A percentile compares a stretch with the other conserved stretches of the same genome.
These are phyloP conservation scores for Neogobius melanostomus DNA, from an alignment of 2,113 vertebrate genomes.

Conservation along the genomic window DNA sequence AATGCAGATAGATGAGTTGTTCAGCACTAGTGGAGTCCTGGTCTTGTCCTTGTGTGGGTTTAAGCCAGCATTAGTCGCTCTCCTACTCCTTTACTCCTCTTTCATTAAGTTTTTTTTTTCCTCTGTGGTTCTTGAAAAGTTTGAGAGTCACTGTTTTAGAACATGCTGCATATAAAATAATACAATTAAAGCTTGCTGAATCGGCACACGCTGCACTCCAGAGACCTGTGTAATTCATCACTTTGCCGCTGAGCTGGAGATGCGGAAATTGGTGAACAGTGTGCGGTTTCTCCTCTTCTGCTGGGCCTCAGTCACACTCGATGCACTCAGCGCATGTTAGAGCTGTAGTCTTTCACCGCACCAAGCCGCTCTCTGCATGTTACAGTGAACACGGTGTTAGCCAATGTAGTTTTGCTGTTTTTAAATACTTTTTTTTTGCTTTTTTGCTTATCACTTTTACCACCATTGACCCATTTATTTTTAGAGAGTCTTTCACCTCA, in stretches of 20 bases:
- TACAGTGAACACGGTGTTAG: background rate
- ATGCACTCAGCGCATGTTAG: conserved; percentile 65
- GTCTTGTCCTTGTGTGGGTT: background rate
- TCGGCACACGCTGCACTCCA: conserved; percentile 18
- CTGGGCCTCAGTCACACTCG: conserved; percentile 65
- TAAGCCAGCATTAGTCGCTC: background rate
- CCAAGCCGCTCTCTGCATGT: conserved; percentile 18
- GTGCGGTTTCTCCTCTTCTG: conserved; percentile 68
- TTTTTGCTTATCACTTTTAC: conserved; percentile 39
- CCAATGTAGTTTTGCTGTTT: conserved; percentile 17
- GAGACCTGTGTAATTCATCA: conserved; percentile 33
- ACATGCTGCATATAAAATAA: conserved; percentile 32
- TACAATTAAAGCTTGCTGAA: conserved; percentile 27
- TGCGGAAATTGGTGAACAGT: conserved; percentile 15
- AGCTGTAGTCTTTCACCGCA: conserved; percentile 37
- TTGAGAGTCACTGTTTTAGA: conserved; percentile 11
- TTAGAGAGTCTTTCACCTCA: background rate
- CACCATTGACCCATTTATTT: conserved; percentile 2
- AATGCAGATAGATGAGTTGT: no score
- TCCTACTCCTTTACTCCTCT: background rate
- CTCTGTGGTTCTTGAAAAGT: background rate
- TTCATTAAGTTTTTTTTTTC: background rate
- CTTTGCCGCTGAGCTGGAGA: conserved; percentile 20
- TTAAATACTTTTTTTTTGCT: conserved; percentile 26
- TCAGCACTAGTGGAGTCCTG: background rate